Base-by-base conservation (phyloP, 2,113 vertebrate genomes). In the Hippocampus zosterae region DNA sequence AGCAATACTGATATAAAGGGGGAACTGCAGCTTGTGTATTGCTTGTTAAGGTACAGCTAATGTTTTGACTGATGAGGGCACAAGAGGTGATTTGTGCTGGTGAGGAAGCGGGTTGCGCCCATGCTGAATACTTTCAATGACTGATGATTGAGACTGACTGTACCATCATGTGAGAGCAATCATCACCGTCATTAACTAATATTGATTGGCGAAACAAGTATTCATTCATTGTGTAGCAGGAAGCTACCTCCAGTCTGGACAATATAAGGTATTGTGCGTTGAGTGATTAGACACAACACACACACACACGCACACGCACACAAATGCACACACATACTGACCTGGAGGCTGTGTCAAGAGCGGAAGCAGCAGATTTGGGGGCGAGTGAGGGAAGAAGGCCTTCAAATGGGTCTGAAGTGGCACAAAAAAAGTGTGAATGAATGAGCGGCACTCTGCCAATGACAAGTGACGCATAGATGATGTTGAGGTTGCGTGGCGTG, bases 361-460 rank as follows among this genome's bases (percentile, higher is more conserved):
- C 70, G 86, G 72, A 72, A 77, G 69, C 67, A 94, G 81, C 60
- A 98, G 90, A 70, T 86, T 88, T 4, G 85, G 88, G 63, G 92
- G 89, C n/a, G 87, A 83, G 7, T 81, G 77, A 21, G 93, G 93
- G 77, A 97, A 96, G 81, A 93, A 97, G 53, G 90, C 88, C 88
- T 92, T 96, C 83, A 96, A 73, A 21, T 95, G 80, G 41, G 73
- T 88, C 97, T 98, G 81, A 69, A 87, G 92, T 1, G 79, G 69
- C 76, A 93, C 68, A 83, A 66, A 72, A 40, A 44, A 72, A 48
- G 41, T 42, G 65, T 67, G 44, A 74, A 69, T 48, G 79, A 68
- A 56, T 75, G 68, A 66, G 75, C 69, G 75, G 71, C 67, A 59
- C 72, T 70, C 65, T 63, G 65, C 83, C 67, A 80, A 71, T 81